Percentiles rank a stretch among this genome's conserved stretches.
Conservation (phyloP, 2,113 vertebrate genomes). For the Myiozetetes cayanensis region DNA sequence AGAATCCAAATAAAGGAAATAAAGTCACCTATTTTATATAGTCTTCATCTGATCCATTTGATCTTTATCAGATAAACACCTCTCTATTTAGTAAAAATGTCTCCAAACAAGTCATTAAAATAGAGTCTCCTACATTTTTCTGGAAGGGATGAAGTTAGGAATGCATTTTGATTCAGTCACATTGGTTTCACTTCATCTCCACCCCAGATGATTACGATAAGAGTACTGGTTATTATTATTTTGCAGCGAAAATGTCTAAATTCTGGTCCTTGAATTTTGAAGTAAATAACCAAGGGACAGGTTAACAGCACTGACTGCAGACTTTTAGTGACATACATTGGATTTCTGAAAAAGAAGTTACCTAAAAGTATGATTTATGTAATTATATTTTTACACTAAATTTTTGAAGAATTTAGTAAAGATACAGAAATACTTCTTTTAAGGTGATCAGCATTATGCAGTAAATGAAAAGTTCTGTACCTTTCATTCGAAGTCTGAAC, state of each 20-base stretch:
- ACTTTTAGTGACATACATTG: not conserved
- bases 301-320: not conserved
- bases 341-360: not conserved
- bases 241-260: not conserved
- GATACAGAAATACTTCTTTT: not conserved
- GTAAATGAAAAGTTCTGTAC: not conserved
- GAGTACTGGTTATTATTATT: not conserved
- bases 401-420: not conserved
- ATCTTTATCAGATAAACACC: not conserved
- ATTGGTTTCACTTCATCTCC: not conserved
- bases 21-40: not conserved
- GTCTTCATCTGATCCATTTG: not conserved
- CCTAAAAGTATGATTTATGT: not conserved
- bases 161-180: not conserved
- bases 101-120: not conserved
- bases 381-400: not conserved
- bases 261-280: not conserved
- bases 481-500: not conserved
- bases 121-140: not conserved
- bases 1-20: not conserved
- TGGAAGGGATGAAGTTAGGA: not conserved
- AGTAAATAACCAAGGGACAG: not conserved
- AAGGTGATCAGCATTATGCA: not conserved
- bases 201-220: not conserved
- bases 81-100: not conserved